Evolutionary conservation across 2,888 invertebrate genomes (phyloP).

Genomic region (Lepidochrysops patricia): DNA sequence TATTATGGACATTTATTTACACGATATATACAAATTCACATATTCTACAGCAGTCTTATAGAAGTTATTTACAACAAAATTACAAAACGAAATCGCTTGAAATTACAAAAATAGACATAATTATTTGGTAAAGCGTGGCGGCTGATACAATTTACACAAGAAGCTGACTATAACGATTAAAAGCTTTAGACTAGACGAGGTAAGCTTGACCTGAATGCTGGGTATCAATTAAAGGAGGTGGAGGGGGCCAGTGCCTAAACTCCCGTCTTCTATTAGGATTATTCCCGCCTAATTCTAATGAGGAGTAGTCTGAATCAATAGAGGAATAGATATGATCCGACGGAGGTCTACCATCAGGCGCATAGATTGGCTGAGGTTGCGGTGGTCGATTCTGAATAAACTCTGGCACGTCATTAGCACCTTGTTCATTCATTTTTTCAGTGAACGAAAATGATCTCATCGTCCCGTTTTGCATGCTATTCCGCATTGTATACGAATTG

Average conservation of each 20-base stretch:
- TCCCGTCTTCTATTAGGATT: conserved; percentile 60
- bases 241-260: conserved; percentile 64
- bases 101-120: conserved; percentile 71
- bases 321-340: conserved; percentile 93
- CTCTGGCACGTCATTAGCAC: conserved; percentile 78
- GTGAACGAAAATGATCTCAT: conserved; percentile 77
- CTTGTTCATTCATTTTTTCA: conserved; percentile 57
- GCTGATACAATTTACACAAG: conserved; percentile 61
- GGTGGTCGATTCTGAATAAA: conserved; percentile 51
- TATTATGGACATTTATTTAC: conserved; percentile 71
- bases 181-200: conserved; percentile 65
- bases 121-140: conserved; percentile 72
- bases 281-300: conserved; percentile 79
- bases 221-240: conserved; percentile 58
- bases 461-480: conserved; percentile 73
- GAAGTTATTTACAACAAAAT: conserved; percentile 68
- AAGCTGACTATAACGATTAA: conserved; percentile 60
- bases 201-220: conserved; percentile 67
- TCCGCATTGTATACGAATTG: conserved; percentile 87
- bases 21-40: conserved; percentile 70
- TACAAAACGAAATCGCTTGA: conserved; percentile 57
- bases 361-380: conserved; percentile 59
- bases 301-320: conserved; percentile 91
- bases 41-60: conserved; percentile 74
- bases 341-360: conserved; percentile 79